These are phyloP conservation scores for Molanna angustata DNA, from an alignment of 2,888 invertebrate species.

Conservation along the genomic window DNA sequence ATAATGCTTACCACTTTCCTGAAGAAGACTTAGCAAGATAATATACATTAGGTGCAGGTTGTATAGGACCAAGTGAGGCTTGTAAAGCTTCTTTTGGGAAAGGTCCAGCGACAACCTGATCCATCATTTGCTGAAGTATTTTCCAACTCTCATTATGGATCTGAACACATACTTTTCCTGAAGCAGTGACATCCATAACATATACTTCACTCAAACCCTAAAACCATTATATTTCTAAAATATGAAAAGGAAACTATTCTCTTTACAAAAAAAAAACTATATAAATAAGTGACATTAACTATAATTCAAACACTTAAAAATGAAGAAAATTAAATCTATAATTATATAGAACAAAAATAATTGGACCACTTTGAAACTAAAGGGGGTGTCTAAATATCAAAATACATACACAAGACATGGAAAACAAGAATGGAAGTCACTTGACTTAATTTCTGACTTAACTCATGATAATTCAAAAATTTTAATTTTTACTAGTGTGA, in stretches of 20 bases:
- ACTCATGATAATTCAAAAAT: too few species aligned
- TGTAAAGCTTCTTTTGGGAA: conserved; percentile 26
- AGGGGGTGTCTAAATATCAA: too few species aligned
- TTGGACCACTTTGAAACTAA: too few species aligned
- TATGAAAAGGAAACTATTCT: background rate
- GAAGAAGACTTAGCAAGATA: conserved; percentile 53
- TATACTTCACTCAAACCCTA: conserved; percentile 41
- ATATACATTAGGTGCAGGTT: conserved; percentile 39
- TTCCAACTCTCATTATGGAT: conserved; percentile 46
- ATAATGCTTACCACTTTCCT: conserved; percentile 53
- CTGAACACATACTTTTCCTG: conserved; percentile 50
- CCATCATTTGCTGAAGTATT: conserved; percentile 43
- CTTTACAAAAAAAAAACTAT: too few species aligned
- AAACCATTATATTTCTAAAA: conserved; percentile 10
- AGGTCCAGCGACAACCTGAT: conserved; percentile 20
- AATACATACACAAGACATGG: too few species aligned
- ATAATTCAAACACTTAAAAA: too few species aligned
- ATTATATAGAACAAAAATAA: too few species aligned
- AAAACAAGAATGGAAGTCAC: too few species aligned
- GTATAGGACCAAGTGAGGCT: conserved; percentile 23
- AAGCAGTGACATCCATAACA: conserved; percentile 52
- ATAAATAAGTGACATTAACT: too few species aligned
- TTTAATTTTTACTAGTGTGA: too few species aligned
- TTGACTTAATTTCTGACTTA: too few species aligned
- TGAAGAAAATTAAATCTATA: too few species aligned